These are phyloP conservation scores for Oreotrochilus melanogaster DNA, from an alignment of 2,113 vertebrate species.

Conservation along the genomic window DNA sequence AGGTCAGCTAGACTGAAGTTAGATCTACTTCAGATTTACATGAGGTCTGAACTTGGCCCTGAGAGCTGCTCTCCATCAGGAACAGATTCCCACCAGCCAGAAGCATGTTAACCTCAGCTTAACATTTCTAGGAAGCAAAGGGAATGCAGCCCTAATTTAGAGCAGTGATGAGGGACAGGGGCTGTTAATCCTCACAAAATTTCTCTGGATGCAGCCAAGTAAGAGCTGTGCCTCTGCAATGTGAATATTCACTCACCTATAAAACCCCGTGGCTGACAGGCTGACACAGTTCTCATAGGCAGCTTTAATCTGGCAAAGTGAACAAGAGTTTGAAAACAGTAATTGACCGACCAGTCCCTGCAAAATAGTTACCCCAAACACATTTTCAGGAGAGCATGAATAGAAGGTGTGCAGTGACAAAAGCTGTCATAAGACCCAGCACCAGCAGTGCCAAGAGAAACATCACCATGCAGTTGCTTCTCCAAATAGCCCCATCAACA, in stretches of 20 bases:
- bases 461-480: not conserved
- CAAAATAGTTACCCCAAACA: not conserved
- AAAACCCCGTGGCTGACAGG: conserved; percentile 92
- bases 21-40: not conserved
- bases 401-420: not conserved
- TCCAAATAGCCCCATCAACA: not conserved
- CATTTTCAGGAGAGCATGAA: not conserved
- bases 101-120: not conserved
- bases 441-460: not conserved
- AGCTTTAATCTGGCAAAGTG: conserved; percentile 80
- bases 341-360: not conserved
- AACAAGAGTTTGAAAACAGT: conserved; percentile 21
- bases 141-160: not conserved
- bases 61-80: not conserved
- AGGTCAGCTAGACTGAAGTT: not conserved
- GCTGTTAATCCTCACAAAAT: not conserved
- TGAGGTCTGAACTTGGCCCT: not conserved
- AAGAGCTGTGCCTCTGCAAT: not conserved
- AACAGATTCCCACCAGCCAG: not conserved
- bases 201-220: not conserved
- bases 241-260: conserved; percentile 83
- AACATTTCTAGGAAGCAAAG: not conserved
- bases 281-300: conserved; percentile 88
- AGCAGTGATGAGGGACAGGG: not conserved
- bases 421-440: not conserved